Evolutionary conservation across 2,888 invertebrate species (phyloP), one percentile per base, ranked within the genome.

Genomic region (Apodemia duryi): DNA sequence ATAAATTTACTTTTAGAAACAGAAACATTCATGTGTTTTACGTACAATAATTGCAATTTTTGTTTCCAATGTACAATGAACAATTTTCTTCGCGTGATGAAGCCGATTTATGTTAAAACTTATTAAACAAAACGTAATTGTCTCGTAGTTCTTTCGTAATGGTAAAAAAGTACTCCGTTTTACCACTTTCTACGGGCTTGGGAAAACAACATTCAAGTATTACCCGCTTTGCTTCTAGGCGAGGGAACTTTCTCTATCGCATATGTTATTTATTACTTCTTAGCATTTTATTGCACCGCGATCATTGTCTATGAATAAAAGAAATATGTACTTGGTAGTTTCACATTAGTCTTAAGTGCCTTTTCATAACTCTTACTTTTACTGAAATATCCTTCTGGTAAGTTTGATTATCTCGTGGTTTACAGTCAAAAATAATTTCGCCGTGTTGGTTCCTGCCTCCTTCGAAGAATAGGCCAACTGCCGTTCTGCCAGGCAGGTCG

Each of bases 131-230:
- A 29, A 28, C 29, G 57, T 57, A 57, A 57, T 57, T 57, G 57
- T 57, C 32, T 57, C 57, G 57, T 57, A 57, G 57, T 32, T 57
- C 57, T 54, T 54, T 67, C 57, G 64, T 68, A 54, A 67, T 54
- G 46, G 62, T 68, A 65, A 67, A 67, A 71, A 73, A 71, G 71
- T 67, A 71, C 69, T 65, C 63, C 68, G 67, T 69, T 71, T 68
- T 69, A 71, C 80, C 80, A 87, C 89, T 88, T 88, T 88, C 88
- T 87, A 84, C 32, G 32, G 69, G 75, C 82, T 89, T 89, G 88
- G 86, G 89, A 89, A 88, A 81, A 84, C 82, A 76, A 75, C 81
- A 79, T 81, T 76, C 79, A 57, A 57, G 57, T 13, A 57, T 77
- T 77, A 66, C 64, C 69, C 66, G 71, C 69, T 68, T 69, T 68